These are phyloP conservation scores for Darevskia nairensis DNA, from an alignment of 2,797 vertebrate genomes.

Conservation along the genomic window DNA sequence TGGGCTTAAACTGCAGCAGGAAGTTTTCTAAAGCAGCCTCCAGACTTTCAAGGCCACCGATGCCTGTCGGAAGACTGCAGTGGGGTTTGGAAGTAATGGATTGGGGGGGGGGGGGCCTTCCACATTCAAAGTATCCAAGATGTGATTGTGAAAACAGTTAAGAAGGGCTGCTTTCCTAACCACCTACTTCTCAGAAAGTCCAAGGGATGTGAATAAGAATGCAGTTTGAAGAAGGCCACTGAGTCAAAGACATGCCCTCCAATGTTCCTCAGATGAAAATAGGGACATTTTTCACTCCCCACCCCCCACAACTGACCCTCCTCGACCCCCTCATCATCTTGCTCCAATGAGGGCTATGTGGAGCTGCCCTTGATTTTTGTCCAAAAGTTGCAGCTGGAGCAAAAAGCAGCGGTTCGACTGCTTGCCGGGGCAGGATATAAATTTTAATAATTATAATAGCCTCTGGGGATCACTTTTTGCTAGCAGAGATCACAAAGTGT, in stretches of 20 bases:
- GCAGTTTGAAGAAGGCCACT: background rate
- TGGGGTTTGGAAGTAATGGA: background rate
- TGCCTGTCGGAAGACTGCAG: background rate
- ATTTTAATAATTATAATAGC: too few species aligned
- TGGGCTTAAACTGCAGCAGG: constrained; percentile 1
- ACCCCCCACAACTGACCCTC: too few species aligned
- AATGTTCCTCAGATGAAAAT: too few species aligned
- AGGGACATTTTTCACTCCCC: too few species aligned
- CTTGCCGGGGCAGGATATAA: too few species aligned
- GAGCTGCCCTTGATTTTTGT: too few species aligned
- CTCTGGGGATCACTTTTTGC: background rate
- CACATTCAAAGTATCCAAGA: background rate
- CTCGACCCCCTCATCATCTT: background rate
- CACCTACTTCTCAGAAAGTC: background rate
- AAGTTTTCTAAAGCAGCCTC: background rate
- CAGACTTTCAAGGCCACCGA: background rate
- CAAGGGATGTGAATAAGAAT: background rate
- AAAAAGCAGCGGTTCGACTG: too few species aligned
- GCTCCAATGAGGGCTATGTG: background rate
- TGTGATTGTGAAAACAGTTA: background rate
- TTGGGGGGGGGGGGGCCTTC: background rate
- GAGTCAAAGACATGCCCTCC: background rate
- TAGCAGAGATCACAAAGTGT: background rate
- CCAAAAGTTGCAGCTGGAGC: too few species aligned
- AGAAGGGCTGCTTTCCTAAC: background rate